These are phyloP conservation scores for Sterrhoptilus dennistouni DNA, from an alignment of 2,113 vertebrate genomes.

Conservation along the genomic window DNA sequence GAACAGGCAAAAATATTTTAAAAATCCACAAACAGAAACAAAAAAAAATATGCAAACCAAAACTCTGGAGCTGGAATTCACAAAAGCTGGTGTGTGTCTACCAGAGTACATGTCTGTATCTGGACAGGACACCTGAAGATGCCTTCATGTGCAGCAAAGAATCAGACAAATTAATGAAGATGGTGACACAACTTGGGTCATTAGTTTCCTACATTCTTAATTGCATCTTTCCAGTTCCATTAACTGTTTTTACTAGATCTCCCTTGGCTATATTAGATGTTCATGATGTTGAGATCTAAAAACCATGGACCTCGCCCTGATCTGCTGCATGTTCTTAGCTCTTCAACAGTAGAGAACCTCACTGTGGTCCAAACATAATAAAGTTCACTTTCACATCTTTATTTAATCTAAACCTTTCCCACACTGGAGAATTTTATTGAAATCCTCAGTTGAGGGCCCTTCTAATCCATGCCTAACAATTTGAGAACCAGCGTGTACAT, in stretches of 20 bases:
- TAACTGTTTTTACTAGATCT: not conserved
- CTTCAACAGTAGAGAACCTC: not conserved
- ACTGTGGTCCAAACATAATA: not conserved
- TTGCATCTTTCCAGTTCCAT: not conserved
- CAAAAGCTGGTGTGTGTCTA: not conserved
- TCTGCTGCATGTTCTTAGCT: not conserved
- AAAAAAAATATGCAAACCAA: not conserved
- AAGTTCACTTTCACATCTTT: not conserved
- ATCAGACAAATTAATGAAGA: conserved; percentile 22
- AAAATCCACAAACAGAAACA: not conserved
- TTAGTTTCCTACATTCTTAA: conserved; percentile 24
- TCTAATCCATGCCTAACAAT: not conserved
- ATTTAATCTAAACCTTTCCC: not conserved
- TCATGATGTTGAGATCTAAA: not conserved
- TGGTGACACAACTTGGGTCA: not conserved
- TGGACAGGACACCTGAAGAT: not conserved
- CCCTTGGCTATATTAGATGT: not conserved
- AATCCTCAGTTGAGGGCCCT: not conserved
- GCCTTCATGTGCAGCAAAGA: not conserved
- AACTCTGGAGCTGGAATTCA: not conserved
- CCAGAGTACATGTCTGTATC: not conserved
- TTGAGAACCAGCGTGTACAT: not conserved
- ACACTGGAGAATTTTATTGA: not conserved
- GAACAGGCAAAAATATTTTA: not conserved
- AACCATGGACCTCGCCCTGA: not conserved